A percentile compares a stretch with the other conserved stretches of the same genome.
Conservation (phyloP, 2,113 vertebrate species). For the Otocyon megalotis region DNA sequence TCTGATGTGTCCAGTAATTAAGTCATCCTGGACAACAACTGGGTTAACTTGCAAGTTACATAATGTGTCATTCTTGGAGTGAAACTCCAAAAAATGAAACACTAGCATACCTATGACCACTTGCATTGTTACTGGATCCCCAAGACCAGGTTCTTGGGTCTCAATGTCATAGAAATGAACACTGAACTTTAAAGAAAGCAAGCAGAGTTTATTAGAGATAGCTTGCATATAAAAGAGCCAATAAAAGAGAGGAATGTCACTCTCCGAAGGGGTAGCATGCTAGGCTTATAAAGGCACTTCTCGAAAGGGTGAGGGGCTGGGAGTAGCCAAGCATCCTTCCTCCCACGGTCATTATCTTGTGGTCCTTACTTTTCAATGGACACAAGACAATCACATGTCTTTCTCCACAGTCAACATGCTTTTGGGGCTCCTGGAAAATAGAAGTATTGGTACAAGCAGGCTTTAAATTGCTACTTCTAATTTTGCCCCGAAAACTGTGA, state of each 20-base stretch:
- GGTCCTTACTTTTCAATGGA: neutral
- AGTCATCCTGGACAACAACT: neutral
- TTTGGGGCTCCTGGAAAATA: neutral
- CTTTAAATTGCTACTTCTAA: neutral
- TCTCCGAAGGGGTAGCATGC: neutral
- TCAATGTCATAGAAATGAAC: neutral
- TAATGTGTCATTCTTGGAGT: neutral
- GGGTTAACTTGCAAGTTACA: neutral
- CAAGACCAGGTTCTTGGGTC: neutral
- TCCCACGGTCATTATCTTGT: neutral
- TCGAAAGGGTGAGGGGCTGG: neutral
- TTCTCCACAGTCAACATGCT: neutral
- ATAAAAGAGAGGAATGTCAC: neutral
- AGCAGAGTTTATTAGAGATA: neutral
- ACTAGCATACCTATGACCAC: neutral
- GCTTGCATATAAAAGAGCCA: neutral
- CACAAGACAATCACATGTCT: neutral
- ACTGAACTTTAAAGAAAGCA: neutral
- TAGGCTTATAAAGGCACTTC: neutral
- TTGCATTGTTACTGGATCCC: neutral
- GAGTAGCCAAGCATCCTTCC: neutral
- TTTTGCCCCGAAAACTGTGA: neutral
- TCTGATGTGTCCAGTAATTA: neutral
- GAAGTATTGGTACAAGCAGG: neutral
- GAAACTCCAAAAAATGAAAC: neutral